Evolutionary conservation across 2,797 vertebrate genomes (phyloP), one percentile per base, ranked within the genome.

Genomic region (Ctenosaura bakeri): DNA sequence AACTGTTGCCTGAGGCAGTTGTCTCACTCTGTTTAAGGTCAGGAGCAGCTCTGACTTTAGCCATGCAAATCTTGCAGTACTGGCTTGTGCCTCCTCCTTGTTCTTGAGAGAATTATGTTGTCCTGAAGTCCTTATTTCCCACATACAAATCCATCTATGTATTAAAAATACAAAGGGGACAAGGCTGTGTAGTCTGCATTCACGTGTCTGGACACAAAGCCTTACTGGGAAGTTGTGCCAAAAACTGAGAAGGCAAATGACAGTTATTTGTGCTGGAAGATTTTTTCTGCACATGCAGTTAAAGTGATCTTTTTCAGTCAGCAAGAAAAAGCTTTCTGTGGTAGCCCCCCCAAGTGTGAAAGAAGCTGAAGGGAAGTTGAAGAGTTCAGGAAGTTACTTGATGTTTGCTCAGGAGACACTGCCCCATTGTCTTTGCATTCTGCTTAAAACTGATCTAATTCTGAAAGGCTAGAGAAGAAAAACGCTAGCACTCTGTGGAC

Each of bases 331-430:
- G 92, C 84, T 73, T 0, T 38, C 38, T 86, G 73, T 0, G 9
- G 64, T 0, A 2, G 71, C 74, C 88, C 88, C 90, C 56, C 0
- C 38, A 3, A 89, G 94, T 71, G 91, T 81, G 91, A 91, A 92
- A 95, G 92, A 86, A 86, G 0, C 90, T 2, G 91, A 93, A 91
- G 90, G 93, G 95, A 96, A 96, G 94, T 93, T 94, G 93, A 96
- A 94, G 95, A 96, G 96, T 95, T 96, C 94, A 96, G 90, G 93
- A 95, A 94, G 92, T 83, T 80, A 90, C 94, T 92, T 87, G 95
- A 82, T 93, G 91, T 90, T 93, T 95, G 93, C 89, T 93, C 90
- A 83, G 20, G 56, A 81, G 89, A 96, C 92, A 96, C 93, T 94
- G 90, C 92, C 87, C 83, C 90, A 92, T 93, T 96, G 94, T 95